A percentile compares a stretch with the other conserved stretches of the same genome.
Evolutionary conservation across 2,113 vertebrate genomes (phyloP).

Genomic region (Bubo bubo): DNA sequence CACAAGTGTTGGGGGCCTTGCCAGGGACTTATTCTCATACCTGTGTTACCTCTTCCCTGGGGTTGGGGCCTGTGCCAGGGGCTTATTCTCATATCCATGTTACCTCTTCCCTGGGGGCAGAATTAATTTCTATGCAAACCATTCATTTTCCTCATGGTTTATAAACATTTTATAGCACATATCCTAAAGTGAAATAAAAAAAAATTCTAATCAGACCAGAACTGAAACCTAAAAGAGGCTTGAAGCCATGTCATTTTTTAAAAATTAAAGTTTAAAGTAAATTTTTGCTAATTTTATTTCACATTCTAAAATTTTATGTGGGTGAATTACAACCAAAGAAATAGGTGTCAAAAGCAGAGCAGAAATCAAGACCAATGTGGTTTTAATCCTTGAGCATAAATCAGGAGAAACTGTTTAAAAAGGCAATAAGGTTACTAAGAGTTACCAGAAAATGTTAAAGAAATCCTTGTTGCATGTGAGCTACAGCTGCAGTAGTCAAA

Average conservation of each 20-base stretch:
- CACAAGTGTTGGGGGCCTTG: not conserved
- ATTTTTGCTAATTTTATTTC: not conserved
- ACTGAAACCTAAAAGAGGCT: not conserved
- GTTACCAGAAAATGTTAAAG: not conserved
- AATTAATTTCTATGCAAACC: slow-evolving; percentile 1
- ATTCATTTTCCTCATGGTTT: not conserved
- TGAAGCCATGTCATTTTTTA: not conserved
- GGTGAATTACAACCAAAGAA: not conserved
- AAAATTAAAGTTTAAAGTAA: not conserved
- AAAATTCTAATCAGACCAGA: not conserved
- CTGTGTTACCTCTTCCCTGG: not conserved
- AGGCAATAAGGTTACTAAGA: not conserved
- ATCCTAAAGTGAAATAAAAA: not conserved
- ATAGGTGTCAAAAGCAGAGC: not conserved
- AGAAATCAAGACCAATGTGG: not conserved
- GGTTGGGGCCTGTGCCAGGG: not conserved
- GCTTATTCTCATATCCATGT: not conserved
- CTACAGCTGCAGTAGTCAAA: not conserved
- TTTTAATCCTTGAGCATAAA: not conserved
- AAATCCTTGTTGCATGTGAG: not conserved
- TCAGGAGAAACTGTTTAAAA: not conserved
- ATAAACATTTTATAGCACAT: not conserved
- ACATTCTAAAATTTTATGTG: not conserved
- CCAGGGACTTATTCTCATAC: not conserved
- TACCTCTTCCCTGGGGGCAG: not conserved